A percentile compares a stretch with the other conserved stretches of the same genome.
Conservation (phyloP, 1,140 invertebrate genomes). For the Zaprionus davidi region DNA sequence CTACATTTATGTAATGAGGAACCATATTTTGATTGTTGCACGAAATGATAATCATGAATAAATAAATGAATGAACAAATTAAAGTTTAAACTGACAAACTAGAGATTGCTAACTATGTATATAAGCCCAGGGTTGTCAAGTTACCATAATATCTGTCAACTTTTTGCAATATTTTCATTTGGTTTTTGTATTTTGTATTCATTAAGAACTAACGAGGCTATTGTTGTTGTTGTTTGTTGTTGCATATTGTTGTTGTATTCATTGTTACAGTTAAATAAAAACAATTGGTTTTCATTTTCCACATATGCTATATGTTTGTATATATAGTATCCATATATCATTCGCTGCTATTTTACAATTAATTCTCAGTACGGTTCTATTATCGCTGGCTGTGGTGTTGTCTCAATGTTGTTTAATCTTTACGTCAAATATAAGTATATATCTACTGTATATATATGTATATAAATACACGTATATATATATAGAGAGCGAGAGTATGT, state of each 20-base stretch:
- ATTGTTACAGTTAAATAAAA: conserved; percentile 46
- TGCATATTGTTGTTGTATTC: conserved; percentile 29
- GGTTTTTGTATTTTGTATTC: conserved; percentile 45
- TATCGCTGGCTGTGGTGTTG: conserved; percentile 51
- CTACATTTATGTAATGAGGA: conserved; percentile 53
- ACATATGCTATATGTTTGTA: conserved; percentile 7
- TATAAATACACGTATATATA: conserved; percentile 54
- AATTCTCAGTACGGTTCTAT: conserved; percentile 54
- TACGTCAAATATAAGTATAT: conserved; percentile 73
- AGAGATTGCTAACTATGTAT: conserved; percentile 4
- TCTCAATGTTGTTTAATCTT: conserved; percentile 45
- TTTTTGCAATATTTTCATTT: conserved; percentile 63
- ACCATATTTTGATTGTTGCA: conserved; percentile 58
- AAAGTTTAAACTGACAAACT: not conserved
- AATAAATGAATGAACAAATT: conserved; percentile 4
- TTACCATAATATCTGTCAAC: conserved; percentile 15
- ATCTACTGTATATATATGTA: conserved; percentile 53
- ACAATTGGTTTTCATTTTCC: conserved; percentile 27
- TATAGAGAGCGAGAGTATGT: conserved; percentile 65
- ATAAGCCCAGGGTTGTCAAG: conserved; percentile 24
- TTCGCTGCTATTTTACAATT: conserved; percentile 53
- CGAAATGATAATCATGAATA: conserved; percentile 8
- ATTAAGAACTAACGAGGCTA: conserved; percentile 77
- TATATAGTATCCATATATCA: conserved; percentile 11
- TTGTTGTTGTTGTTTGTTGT: conserved; percentile 60